These are phyloP conservation scores for Lerista edwardsae DNA, from an alignment of 2,797 vertebrate species.

Conservation along the genomic window DNA sequence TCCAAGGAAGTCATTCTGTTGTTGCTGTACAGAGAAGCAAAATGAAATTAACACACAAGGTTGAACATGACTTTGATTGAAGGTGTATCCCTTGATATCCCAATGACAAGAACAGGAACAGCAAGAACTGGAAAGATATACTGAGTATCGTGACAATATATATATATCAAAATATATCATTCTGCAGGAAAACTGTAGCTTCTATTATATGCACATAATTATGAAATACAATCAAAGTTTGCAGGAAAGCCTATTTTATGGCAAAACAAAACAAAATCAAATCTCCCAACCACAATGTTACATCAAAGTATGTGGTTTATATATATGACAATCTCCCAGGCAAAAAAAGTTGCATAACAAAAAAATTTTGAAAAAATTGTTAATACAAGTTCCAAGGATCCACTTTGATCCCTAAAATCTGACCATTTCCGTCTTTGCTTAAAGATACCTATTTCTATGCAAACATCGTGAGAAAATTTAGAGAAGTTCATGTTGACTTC, in stretches of 20 bases:
- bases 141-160: background rate
- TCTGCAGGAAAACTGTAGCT: background rate
- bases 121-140: background rate
- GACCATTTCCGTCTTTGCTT: conserved; percentile 22
- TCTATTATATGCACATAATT: background rate
- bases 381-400: conserved; percentile 33
- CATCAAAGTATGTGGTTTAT: too few relatives aligned
- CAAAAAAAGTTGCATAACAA: conserved; percentile 13
- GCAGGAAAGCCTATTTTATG: background rate
- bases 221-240: background rate
- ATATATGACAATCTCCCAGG: too few relatives aligned
- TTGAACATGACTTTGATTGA: conserved; percentile 1
- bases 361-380: too few relatives aligned
- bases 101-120: too few relatives aligned
- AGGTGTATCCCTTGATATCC: background rate
- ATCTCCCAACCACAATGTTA: too few relatives aligned
- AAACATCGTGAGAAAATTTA: conserved; percentile 39
- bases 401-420: conserved; percentile 25
- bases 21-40: background rate
- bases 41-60: background rate
- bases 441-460: background rate
- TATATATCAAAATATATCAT: background rate
- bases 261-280: too few relatives aligned
- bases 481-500: conserved; percentile 9
- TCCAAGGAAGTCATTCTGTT: background rate